Conservation (phyloP, 2,797 vertebrate genomes). For the Pithecia hirsuta region DNA sequence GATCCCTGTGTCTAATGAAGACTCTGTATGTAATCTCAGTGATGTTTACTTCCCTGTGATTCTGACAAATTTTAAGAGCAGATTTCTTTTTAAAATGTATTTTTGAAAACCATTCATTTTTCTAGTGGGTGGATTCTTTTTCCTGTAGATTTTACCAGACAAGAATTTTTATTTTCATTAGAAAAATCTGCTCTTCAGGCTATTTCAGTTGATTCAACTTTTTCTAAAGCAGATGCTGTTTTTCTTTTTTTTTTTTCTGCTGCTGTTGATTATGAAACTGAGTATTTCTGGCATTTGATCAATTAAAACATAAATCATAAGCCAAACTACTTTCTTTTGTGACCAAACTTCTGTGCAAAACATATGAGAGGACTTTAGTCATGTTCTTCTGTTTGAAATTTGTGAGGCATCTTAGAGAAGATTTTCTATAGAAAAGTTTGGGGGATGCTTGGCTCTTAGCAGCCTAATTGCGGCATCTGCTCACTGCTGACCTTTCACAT, state of each 20-base stretch:
- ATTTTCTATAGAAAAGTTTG: not conserved
- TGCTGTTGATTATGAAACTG: constrained; percentile 53
- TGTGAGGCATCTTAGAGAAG: not conserved
- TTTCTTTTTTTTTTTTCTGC: constrained; percentile 56
- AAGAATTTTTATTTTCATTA: constrained; percentile 52
- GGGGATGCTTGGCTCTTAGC: not conserved
- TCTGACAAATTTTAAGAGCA: constrained; percentile 40
- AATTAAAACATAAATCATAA: constrained; percentile 67
- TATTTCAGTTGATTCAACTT: constrained; percentile 67
- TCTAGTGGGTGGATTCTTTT: constrained; percentile 21
- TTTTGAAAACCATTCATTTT: constrained; percentile 45
- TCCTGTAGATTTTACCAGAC: constrained; percentile 39
- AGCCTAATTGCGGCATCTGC: not conserved
- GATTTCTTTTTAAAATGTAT: constrained; percentile 1
- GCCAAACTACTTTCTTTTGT: constrained; percentile 66
- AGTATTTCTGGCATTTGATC: constrained; percentile 60
- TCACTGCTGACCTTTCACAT: not conserved
- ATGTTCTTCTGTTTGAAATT: constrained; percentile 33
- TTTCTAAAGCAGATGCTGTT: constrained; percentile 66
- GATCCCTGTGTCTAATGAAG: constrained; percentile 23
- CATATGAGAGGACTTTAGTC: constrained; percentile 28
- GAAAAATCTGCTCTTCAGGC: constrained; percentile 57
- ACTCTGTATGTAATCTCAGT: constrained; percentile 43
- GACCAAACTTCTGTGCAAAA: constrained; percentile 49
- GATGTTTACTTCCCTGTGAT: constrained; percentile 46